Conservation (phyloP, 1,140 invertebrate genomes). For the Zaprionus ghesquierei region DNA sequence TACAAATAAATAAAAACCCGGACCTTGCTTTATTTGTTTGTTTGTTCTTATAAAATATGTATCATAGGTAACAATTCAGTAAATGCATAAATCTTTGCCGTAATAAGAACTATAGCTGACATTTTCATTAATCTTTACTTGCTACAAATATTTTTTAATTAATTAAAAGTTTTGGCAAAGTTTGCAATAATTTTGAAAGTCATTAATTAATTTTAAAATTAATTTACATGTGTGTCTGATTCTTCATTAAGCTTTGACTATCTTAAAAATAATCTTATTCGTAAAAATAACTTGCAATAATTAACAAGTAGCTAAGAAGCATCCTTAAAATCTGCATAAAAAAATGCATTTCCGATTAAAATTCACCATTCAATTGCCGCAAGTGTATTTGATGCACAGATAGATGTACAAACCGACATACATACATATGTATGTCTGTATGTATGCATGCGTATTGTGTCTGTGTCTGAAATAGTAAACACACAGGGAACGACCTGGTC, state of each 20-base stretch:
- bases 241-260: no score
- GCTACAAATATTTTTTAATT: no score
- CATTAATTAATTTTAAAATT: no score
- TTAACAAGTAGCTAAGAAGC: not conserved
- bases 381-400: not conserved
- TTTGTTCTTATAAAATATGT: not conserved
- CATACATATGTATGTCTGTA: not conserved
- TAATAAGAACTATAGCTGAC: no score
- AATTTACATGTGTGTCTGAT: not conserved
- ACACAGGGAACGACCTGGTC: constrained; percentile 33
- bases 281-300: not conserved
- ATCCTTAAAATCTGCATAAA: not conserved
- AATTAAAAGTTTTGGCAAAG: no score
- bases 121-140: no score
- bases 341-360: not conserved
- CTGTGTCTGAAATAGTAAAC: constrained; percentile 65
- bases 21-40: not conserved
- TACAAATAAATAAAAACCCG: not conserved
- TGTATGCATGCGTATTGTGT: constrained; percentile 11
- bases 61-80: not conserved
- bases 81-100: not conserved
- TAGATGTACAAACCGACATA: not conserved
- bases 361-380: constrained; percentile 45
- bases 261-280: not conserved
- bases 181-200: no score